These are phyloP conservation scores for Chaetodon trifasciatus DNA, from an alignment of 2,797 vertebrate species.

Conservation along the genomic window DNA sequence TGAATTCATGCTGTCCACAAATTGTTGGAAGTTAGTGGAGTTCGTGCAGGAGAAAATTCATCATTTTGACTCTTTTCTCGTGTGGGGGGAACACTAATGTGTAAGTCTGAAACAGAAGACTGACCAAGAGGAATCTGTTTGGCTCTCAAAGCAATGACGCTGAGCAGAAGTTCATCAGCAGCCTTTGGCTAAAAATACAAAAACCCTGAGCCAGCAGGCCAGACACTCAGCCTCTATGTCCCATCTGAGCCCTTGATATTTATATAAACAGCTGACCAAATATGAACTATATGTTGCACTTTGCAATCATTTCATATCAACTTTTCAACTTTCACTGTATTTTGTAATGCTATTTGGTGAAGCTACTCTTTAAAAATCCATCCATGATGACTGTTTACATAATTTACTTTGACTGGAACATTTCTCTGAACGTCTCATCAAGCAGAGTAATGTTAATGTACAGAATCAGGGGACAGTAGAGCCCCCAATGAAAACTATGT, in stretches of 20 bases:
- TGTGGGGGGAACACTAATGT: not conserved
- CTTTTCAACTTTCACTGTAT: conserved; percentile 9
- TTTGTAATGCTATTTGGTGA: conserved; percentile 15
- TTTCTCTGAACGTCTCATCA: conserved; percentile 74
- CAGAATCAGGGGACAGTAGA: conserved; percentile 70
- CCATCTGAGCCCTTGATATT: not conserved
- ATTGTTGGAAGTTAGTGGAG: conserved; percentile 7
- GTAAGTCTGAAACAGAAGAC: conserved; percentile 10
- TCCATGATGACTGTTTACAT: conserved; percentile 60
- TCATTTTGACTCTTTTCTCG: conserved; percentile 16
- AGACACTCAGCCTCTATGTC: not conserved
- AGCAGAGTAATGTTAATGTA: conserved; percentile 77
- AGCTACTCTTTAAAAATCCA: conserved; percentile 44
- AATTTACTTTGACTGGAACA: conserved; percentile 68
- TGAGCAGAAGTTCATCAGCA: conserved; percentile 30
- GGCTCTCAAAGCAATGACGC: conserved; percentile 24
- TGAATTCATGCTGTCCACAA: not conserved
- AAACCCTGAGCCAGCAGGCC: conserved; percentile 12
- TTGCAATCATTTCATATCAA: not conserved
- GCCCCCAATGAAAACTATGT: conserved; percentile 68
- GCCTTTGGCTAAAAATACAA: conserved; percentile 8
- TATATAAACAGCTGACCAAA: not conserved
- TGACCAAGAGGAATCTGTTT: conserved; percentile 32
- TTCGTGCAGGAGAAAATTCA: not conserved
- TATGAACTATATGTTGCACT: not conserved